These are phyloP conservation scores for Phylloscopus collybita DNA, from an alignment of 2,797 vertebrate genomes.

Conservation along the genomic window DNA sequence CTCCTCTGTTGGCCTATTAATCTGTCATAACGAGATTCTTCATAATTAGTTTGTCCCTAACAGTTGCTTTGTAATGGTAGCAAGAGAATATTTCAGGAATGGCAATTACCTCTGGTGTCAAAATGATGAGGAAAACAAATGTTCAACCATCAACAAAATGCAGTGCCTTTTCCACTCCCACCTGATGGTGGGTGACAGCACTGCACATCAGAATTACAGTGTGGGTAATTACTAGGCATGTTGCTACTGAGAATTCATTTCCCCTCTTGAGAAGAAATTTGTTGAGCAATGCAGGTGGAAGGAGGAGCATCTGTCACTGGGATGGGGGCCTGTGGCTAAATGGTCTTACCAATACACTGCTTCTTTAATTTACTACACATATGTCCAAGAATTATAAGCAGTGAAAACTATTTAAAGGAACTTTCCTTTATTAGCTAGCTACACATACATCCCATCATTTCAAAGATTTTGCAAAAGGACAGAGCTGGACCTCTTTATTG, in stretches of 20 bases:
- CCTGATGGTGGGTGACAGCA: constrained; percentile 63
- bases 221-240: constrained; percentile 38
- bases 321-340: background rate
- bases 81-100: constrained; percentile 72
- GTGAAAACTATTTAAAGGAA: constrained; percentile 56
- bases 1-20: constrained; percentile 70
- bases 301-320: background rate
- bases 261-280: constrained; percentile 27
- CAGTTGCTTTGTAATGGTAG: constrained; percentile 68
- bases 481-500: background rate
- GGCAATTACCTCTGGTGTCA: constrained; percentile 74
- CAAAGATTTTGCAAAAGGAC: background rate
- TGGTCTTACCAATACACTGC: background rate
- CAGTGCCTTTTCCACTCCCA: constrained; percentile 52
- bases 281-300: constrained; percentile 19
- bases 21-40: constrained; percentile 72
- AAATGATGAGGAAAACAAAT: constrained; percentile 72
- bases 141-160: constrained; percentile 68
- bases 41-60: constrained; percentile 80
- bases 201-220: constrained; percentile 58
- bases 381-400: constrained; percentile 1
- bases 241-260: constrained; percentile 47
- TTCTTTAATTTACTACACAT: constrained; percentile 53
- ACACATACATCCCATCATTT: constrained; percentile 8
- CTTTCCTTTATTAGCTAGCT: constrained; percentile 52